Base-by-base conservation (phyloP, 2,113 vertebrate genomes). In the Psittacus erithacus region DNA sequence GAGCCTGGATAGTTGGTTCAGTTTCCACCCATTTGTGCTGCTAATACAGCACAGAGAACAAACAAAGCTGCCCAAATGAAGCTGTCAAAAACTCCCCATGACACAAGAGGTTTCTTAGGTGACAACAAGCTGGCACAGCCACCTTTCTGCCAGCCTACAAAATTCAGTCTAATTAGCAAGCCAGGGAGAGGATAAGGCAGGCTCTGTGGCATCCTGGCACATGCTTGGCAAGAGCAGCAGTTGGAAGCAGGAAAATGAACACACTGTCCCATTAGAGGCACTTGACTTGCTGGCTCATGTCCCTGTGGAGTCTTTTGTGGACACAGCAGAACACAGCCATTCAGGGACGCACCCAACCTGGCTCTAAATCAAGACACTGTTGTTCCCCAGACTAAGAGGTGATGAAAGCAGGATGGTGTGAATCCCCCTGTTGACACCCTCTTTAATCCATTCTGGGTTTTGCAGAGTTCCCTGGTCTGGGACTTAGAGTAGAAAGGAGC, bases 1-100 rank as follows among this genome's bases (percentile, higher is more conserved):
- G 62, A 75, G 35, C 27, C 44, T 79, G 88, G 65, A 57, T 39
- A 67, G 50, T 25, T 84, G 31, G 24, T 83, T 62, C 8, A 3
- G 14, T 65, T 94, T 78, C 90, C 69, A 93, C 65, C 43, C 68
- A 86, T 88, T 93, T 84, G 50, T 68, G 47, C 64, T 68, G 82
- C 62, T 92, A 69, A 60, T 79, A 65, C 8, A 11, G 80, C 47
- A 57, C 62, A 78, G 47, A 83, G 71, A 83, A 86, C 76, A 83
- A 91, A 96, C 9, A 75, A 79, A 92, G 68, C 82, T 95, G 86
- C 80, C 77, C 83, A 84, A 94, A 95, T 96, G 53, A 96, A 96
- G 88, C 57, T 88, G 88, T 93, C 80, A 94, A 76, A 90, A 70
- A 65, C 38, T 82, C 47, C 73, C 69, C 80, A 73, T 0, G 6